phyloP scores from a whole-genome alignment of 1,140 invertebrate genomes.

The Eubasilissa regina region DNA sequence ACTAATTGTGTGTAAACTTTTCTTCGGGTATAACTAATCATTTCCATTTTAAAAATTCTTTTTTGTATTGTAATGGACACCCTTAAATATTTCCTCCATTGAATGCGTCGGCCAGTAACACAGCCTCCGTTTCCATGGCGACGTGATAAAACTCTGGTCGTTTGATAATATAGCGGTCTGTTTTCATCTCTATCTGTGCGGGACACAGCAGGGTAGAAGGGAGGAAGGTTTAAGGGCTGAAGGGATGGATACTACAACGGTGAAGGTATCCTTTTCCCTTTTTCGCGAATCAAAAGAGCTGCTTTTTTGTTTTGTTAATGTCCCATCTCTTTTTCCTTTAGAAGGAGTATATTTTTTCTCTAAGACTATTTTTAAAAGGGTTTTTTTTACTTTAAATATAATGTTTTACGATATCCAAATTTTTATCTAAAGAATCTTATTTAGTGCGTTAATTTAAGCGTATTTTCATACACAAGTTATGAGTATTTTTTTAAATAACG shows the following conservation, averaged over 20 bases:
- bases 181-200: slow-evolving; percentile 56
- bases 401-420: too few relatives aligned
- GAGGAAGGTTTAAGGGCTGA: slow-evolving; percentile 25
- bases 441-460: too few relatives aligned
- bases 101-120: slow-evolving; percentile 58
- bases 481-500: too few relatives aligned
- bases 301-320: slow-evolving; percentile 60
- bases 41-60: neutral
- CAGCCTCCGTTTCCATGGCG: slow-evolving; percentile 66
- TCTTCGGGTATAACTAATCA: too few relatives aligned
- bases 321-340: slow-evolving; percentile 48
- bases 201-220: slow-evolving; percentile 43
- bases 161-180: slow-evolving; percentile 66
- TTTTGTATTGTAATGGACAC: neutral
- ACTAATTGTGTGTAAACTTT: too few relatives aligned
- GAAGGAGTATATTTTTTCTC: slow-evolving; percentile 47
- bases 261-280: slow-evolving; percentile 50
- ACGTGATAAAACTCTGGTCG: slow-evolving; percentile 72
- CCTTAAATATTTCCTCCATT: slow-evolving; percentile 53
- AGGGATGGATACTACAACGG: slow-evolving; percentile 34
- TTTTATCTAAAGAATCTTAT: too few relatives aligned
- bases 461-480: too few relatives aligned
- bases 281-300: slow-evolving; percentile 60
- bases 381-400: neutral
- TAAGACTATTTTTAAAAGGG: slow-evolving; percentile 4